A percentile compares a stretch with the other conserved stretches of the same genome.
These are phyloP conservation scores for Heterohyrax brucei DNA, from an alignment of 2,797 vertebrate genomes.

Conservation along the genomic window DNA sequence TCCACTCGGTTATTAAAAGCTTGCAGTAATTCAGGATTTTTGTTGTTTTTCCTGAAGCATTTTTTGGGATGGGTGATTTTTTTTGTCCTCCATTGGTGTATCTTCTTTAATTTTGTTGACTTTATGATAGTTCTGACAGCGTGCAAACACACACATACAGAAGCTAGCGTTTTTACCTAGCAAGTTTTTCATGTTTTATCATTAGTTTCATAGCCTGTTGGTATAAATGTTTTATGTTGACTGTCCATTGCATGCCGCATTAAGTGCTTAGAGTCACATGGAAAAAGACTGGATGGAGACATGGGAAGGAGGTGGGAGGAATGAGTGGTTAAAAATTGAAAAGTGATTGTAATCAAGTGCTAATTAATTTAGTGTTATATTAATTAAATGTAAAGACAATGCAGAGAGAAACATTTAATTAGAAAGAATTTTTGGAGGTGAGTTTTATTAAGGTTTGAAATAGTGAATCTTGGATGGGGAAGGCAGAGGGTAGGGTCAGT, in stretches of 20 bases:
- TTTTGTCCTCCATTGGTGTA: not conserved
- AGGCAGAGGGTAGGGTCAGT: not conserved
- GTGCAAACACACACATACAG: not conserved
- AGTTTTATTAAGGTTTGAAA: slow-evolving; percentile 65
- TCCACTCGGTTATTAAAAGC: not conserved
- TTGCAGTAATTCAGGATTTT: not conserved
- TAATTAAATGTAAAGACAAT: slow-evolving; percentile 39
- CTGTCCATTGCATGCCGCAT: not conserved
- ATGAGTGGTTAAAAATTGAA: not conserved
- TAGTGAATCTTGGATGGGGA: not conserved
- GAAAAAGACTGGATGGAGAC: not conserved
- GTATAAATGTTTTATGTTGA: not conserved
- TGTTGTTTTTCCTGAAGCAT: slow-evolving; percentile 19
- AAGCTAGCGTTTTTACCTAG: not conserved
- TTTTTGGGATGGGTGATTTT: slow-evolving; percentile 26
- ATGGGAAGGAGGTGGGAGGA: not conserved
- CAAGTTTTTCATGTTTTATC: not conserved
- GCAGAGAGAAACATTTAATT: slow-evolving; percentile 21
- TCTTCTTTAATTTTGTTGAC: slow-evolving; percentile 24
- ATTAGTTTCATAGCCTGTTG: not conserved
- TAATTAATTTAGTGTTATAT: slow-evolving; percentile 37
- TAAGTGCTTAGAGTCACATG: not conserved
- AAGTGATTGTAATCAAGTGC: not conserved
- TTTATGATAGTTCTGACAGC: not conserved
- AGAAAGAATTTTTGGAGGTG: slow-evolving; percentile 20